phyloP scores from a whole-genome alignment of 2,113 vertebrate species.

The Peromyscus leucopus region DNA sequence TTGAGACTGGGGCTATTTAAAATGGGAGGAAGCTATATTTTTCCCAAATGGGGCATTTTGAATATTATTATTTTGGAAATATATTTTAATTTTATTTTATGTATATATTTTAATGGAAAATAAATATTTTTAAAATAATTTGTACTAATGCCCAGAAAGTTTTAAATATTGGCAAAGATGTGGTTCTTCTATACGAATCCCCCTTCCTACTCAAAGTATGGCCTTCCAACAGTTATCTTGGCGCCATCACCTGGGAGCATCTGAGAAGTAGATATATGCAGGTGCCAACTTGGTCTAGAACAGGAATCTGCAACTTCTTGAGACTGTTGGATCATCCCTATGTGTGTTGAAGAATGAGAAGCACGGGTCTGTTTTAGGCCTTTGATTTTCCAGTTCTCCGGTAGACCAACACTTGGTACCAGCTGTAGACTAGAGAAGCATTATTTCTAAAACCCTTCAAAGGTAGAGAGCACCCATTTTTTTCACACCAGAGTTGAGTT shows the following conservation, averaged over 20 bases:
- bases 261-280: background rate
- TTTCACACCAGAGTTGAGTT: background rate
- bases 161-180: background rate
- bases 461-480: constrained; percentile 23
- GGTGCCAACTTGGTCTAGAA: too few species aligned
- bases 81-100: too few species aligned
- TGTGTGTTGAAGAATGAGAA: background rate
- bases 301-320: background rate
- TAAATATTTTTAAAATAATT: background rate
- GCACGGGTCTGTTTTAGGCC: background rate
- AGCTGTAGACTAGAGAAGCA: constrained; percentile 30
- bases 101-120: background rate
- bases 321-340: background rate
- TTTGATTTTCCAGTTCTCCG: background rate
- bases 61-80: background rate
- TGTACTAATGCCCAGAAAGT: background rate
- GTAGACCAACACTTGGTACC: background rate
- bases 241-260: background rate
- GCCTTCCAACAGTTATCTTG: background rate
- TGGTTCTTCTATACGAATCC: background rate
- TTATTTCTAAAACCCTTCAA: constrained; percentile 26
- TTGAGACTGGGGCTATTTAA: background rate
- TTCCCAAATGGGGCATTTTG: background rate
- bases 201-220: background rate
- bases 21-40: background rate